Evolutionary conservation across 2,797 vertebrate genomes (phyloP).

Genomic region (Macroramphosus scolopax): DNA sequence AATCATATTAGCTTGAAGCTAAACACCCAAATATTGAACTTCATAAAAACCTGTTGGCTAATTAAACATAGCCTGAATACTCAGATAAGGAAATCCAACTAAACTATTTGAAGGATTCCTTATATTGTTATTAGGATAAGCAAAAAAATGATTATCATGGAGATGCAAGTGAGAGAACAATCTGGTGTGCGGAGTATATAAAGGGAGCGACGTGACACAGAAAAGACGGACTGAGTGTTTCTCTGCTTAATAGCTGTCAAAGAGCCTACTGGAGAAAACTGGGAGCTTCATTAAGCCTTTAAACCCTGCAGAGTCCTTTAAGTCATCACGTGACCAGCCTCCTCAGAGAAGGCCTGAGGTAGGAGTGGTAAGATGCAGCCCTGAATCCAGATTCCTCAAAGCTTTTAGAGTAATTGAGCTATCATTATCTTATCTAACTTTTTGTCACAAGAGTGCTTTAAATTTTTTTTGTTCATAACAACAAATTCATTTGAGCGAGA

Average conservation of each 20-base stretch:
- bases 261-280: slow-evolving; percentile 59
- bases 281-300: slow-evolving; percentile 74
- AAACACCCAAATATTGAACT: slow-evolving; percentile 11
- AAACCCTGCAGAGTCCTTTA: slow-evolving; percentile 70
- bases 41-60: slow-evolving; percentile 2
- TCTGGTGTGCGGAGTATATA: slow-evolving; percentile 42
- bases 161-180: slow-evolving; percentile 42
- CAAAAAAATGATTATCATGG: slow-evolving; percentile 11
- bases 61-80: neutral
- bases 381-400: slow-evolving; percentile 16
- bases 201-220: slow-evolving; percentile 36
- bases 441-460: neutral
- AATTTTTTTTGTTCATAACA: no score
- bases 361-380: slow-evolving; percentile 33
- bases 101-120: slow-evolving; percentile 10
- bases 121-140: slow-evolving; percentile 12
- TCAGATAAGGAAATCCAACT: slow-evolving; percentile 2
- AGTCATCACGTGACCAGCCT: slow-evolving; percentile 69
- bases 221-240: slow-evolving; percentile 44
- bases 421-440: slow-evolving; percentile 22
- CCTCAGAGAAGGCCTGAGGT: slow-evolving; percentile 44
- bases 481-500: no score
- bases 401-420: slow-evolving; percentile 21
- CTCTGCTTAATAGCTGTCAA: slow-evolving; percentile 57
- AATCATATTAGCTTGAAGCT: slow-evolving; percentile 3